A percentile compares a stretch with the other conserved stretches of the same genome.
These are phyloP conservation scores for Octodon degus DNA, from an alignment of 2,113 vertebrate species.

Conservation along the genomic window DNA sequence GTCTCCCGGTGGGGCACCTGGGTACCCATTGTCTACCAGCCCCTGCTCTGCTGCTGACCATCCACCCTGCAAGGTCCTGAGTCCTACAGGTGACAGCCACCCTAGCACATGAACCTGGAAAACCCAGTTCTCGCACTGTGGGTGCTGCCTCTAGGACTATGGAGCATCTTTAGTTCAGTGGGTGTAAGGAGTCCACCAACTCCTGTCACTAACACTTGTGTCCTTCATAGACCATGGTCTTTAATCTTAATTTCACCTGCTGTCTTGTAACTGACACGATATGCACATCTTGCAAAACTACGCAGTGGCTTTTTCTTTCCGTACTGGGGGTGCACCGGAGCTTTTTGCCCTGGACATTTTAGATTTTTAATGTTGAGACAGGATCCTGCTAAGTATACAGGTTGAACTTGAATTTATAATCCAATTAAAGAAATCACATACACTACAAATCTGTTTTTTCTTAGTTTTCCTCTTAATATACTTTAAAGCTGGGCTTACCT, in stretches of 20 bases:
- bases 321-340: too few species aligned
- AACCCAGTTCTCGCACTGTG: fast-evolving
- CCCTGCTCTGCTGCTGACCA: background rate
- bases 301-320: too few species aligned
- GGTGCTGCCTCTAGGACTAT: too few species aligned
- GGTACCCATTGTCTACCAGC: background rate
- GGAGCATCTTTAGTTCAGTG: background rate
- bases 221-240: background rate
- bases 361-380: background rate
- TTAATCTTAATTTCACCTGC: background rate
- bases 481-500: background rate
- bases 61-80: too few species aligned
- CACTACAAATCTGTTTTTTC: too few species aligned
- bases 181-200: background rate
- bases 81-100: background rate
- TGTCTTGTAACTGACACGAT: background rate
- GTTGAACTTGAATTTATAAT: background rate
- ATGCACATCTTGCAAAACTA: background rate
- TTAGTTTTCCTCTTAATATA: too few species aligned
- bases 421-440: too few species aligned
- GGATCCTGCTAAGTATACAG: background rate
- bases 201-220: background rate
- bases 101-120: background rate
- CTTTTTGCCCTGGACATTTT: background rate
- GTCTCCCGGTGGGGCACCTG: background rate